These are phyloP conservation scores for Drosophila longiperda DNA, from an alignment of 2,888 invertebrate species.

Conservation along the genomic window DNA sequence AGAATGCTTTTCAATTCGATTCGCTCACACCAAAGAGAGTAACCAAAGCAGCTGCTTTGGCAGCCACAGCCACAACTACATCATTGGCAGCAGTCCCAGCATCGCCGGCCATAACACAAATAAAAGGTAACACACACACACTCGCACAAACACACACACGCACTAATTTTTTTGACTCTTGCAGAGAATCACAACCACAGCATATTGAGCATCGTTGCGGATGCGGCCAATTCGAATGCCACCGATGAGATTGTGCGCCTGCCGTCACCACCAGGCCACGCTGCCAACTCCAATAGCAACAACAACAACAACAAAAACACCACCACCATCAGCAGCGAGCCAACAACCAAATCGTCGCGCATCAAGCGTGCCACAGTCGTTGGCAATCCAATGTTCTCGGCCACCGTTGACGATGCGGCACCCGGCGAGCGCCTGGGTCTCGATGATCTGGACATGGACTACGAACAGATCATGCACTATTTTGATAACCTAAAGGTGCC, in stretches of 20 bases:
- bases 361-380: conserved; percentile 94
- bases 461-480: conserved; percentile 98
- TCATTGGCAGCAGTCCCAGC: conserved; percentile 35
- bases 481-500: conserved; percentile 97
- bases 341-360: conserved; percentile 83
- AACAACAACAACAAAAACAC: conserved; percentile 62
- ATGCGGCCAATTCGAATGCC: conserved; percentile 74
- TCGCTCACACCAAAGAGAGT: conserved; percentile 84
- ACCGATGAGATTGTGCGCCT: conserved; percentile 69
- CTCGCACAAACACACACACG: background rate
- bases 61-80: conserved; percentile 23
- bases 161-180: background rate
- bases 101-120: conserved; percentile 59
- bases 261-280: conserved; percentile 51
- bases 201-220: conserved; percentile 67
- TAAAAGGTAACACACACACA: conserved; percentile 42
- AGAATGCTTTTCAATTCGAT: conserved; percentile 85
- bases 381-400: conserved; percentile 94
- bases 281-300: conserved; percentile 45
- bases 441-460: conserved; percentile 97
- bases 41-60: conserved; percentile 64
- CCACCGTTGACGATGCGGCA: conserved; percentile 85
- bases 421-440: conserved; percentile 89
- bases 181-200: conserved; percentile 72
- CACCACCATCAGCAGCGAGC: conserved; percentile 59